Percentiles rank a stretch among this genome's conserved stretches.
These are phyloP conservation scores for Lithophane semibrunnea DNA, from an alignment of 2,888 invertebrate genomes.

Conservation along the genomic window DNA sequence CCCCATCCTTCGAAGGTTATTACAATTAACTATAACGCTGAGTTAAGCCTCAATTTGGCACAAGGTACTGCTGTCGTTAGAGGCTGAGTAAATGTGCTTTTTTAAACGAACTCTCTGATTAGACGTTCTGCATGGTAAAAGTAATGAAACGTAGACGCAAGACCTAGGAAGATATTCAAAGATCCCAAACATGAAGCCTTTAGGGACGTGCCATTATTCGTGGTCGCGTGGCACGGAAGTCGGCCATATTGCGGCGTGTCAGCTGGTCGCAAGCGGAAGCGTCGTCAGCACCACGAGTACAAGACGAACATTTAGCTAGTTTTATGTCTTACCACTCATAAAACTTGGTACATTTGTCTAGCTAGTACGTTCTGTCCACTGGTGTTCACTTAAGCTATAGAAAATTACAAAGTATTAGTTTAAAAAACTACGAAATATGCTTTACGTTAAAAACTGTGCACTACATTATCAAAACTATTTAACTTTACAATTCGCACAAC, in stretches of 20 bases:
- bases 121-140: slow-evolving; percentile 27
- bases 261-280: slow-evolving; percentile 75
- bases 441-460: slow-evolving; percentile 17
- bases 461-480: slow-evolving; percentile 45
- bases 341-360: slow-evolving; percentile 76
- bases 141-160: slow-evolving; percentile 33
- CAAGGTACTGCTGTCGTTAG: slow-evolving; percentile 70
- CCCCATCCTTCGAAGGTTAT: slow-evolving; percentile 78
- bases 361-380: slow-evolving; percentile 68
- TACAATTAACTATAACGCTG: slow-evolving; percentile 86
- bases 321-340: slow-evolving; percentile 81
- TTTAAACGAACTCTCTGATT: slow-evolving; percentile 48
- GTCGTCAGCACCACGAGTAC: slow-evolving; percentile 73
- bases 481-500: slow-evolving; percentile 21
- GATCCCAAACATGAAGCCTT: slow-evolving; percentile 69
- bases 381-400: slow-evolving; percentile 58
- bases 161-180: slow-evolving; percentile 58
- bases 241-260: slow-evolving; percentile 78
- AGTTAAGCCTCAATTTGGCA: slow-evolving; percentile 84
- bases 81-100: slow-evolving; percentile 50
- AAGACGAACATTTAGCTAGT: slow-evolving; percentile 77
- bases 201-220: slow-evolving; percentile 70
- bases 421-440: slow-evolving; percentile 17
- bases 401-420: slow-evolving; percentile 53
- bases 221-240: slow-evolving; percentile 74